A percentile compares a stretch with the other conserved stretches of the same genome.
These are phyloP conservation scores for Lacanobia wlatinum DNA, from an alignment of 2,888 invertebrate genomes.

Conservation along the genomic window DNA sequence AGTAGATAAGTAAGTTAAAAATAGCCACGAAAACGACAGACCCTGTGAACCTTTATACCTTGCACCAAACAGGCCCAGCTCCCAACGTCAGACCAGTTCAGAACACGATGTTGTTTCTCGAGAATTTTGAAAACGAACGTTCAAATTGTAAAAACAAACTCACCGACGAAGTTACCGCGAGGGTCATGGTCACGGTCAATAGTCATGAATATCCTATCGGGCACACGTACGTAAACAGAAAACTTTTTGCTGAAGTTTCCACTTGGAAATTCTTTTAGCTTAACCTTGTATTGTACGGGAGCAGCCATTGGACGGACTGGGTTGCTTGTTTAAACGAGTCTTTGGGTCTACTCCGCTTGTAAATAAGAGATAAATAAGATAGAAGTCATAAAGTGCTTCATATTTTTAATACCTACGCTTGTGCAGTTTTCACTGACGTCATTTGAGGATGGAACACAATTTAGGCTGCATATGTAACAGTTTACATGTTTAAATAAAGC, in stretches of 20 bases:
- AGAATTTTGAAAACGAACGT: slow-evolving; percentile 5
- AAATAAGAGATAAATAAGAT: background rate
- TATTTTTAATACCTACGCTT: too few relatives aligned
- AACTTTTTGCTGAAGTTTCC: slow-evolving; percentile 52
- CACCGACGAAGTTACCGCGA: slow-evolving; percentile 4
- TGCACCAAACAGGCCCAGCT: background rate
- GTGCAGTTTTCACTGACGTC: too few relatives aligned
- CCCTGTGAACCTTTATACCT: background rate
- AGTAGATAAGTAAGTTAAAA: too few relatives aligned
- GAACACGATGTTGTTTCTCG: background rate
- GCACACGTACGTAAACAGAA: slow-evolving; percentile 58
- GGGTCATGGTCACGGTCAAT: slow-evolving; percentile 50
- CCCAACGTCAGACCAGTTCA: background rate
- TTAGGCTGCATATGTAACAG: too few relatives aligned
- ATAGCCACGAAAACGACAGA: background rate
- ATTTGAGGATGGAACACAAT: too few relatives aligned
- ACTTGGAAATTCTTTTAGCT: slow-evolving; percentile 44
- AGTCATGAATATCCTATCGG: slow-evolving; percentile 57
- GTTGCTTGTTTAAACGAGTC: slow-evolving; percentile 1
- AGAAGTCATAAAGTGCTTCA: background rate
- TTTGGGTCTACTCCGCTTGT: background rate
- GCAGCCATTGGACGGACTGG: background rate
- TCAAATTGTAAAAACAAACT: slow-evolving; percentile 24
- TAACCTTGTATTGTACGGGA: slow-evolving; percentile 16
- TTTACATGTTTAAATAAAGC: too few relatives aligned